Evolutionary conservation across 2,888 invertebrate species (phyloP).

Genomic region (Phaonia tiefii): DNA sequence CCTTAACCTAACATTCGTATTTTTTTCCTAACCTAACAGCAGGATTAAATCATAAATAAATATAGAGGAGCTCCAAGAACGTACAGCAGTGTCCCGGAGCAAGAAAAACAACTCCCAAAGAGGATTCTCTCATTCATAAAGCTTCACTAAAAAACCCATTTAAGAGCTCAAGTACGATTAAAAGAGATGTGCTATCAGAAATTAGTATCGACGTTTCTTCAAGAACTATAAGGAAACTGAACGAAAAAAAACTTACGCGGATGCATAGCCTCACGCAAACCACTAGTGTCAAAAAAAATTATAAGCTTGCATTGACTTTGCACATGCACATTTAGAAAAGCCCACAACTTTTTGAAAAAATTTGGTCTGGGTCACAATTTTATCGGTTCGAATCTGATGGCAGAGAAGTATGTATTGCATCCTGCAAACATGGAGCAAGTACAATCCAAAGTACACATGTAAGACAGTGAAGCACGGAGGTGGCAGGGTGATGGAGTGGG

Average conservation of each 20-base stretch:
- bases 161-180: too few species aligned
- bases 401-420: too few species aligned
- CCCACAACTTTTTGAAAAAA: not conserved
- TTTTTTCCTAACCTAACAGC: too few species aligned
- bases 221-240: constrained; percentile 20
- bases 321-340: not conserved
- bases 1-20: too few species aligned
- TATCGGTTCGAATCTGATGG: constrained; percentile 5
- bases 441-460: constrained; percentile 14
- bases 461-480: constrained; percentile 38
- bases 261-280: constrained; percentile 29
- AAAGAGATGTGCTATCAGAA: too few species aligned
- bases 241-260: constrained; percentile 34
- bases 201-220: too few species aligned
- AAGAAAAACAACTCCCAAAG: too few species aligned
- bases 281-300: constrained; percentile 29
- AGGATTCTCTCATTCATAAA: too few species aligned
- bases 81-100: not conserved
- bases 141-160: too few species aligned
- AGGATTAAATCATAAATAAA: too few species aligned
- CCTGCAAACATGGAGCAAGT: constrained; percentile 28
- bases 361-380: not conserved
- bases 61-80: constrained; percentile 6
- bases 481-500: constrained; percentile 2
- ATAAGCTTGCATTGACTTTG: not conserved